These are phyloP conservation scores for Camptogramma bilineatum DNA, from an alignment of 2,888 invertebrate genomes.

Conservation along the genomic window DNA sequence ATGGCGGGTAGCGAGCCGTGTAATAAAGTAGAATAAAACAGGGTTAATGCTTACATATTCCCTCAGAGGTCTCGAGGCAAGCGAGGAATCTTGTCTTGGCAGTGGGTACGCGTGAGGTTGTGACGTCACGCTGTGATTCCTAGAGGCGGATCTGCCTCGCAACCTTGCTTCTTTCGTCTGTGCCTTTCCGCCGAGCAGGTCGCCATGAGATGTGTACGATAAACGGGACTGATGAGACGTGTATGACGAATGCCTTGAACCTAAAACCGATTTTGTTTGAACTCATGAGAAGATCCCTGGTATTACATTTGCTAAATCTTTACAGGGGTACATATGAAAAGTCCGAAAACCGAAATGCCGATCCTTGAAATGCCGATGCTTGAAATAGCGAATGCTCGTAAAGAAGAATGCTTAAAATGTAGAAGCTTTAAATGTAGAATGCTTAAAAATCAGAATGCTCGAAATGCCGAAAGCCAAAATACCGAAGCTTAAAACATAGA, in stretches of 20 bases:
- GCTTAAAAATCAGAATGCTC: too few relatives aligned
- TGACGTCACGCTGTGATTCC: constrained; percentile 88
- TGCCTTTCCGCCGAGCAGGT: constrained; percentile 90
- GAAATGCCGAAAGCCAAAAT: too few relatives aligned
- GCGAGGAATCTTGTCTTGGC: constrained; percentile 84
- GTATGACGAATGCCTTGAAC: constrained; percentile 97
- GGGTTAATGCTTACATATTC: constrained; percentile 87
- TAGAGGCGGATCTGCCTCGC: constrained; percentile 89
- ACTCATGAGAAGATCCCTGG: background rate
- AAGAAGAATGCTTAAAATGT: too few relatives aligned
- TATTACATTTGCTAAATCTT: background rate
- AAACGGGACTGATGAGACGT: constrained; percentile 97
- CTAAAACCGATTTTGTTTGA: constrained; percentile 61
- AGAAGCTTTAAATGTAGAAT: too few relatives aligned
- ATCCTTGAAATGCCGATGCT: too few relatives aligned
- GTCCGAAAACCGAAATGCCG: too few relatives aligned
- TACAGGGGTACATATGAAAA: too few relatives aligned
- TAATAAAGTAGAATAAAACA: background rate
- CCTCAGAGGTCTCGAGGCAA: constrained; percentile 88
- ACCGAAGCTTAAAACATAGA: too few relatives aligned
- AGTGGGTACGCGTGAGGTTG: constrained; percentile 81
- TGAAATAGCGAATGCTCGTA: too few relatives aligned
- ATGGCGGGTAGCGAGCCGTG: background rate
- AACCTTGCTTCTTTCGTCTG: constrained; percentile 95
- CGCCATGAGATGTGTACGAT: constrained; percentile 97